Percentiles rank a stretch among this genome's conserved stretches.
Conservation (phyloP, 2,888 invertebrate genomes). For the Empis stercorea region DNA sequence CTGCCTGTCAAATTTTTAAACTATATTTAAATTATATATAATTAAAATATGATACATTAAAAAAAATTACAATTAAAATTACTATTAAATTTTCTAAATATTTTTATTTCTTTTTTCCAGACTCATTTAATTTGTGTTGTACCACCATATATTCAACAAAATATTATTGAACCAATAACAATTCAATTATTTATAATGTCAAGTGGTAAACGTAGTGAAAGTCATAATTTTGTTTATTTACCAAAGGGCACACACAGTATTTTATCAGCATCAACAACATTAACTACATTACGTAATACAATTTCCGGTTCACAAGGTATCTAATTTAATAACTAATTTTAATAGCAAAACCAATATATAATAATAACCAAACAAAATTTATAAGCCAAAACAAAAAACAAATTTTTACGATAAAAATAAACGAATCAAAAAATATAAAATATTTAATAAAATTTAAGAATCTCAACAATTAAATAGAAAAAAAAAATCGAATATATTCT, state of each 20-base stretch:
- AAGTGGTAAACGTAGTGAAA: conserved; percentile 75
- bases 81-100: neutral
- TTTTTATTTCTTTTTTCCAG: conserved; percentile 37
- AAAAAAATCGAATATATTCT: neutral
- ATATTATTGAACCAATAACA: conserved; percentile 51
- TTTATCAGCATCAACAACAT: conserved; percentile 31
- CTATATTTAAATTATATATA: no score
- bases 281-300: conserved; percentile 30
- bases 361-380: no score
- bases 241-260: conserved; percentile 38
- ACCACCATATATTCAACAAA: conserved; percentile 59
- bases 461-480: neutral
- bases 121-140: conserved; percentile 80
- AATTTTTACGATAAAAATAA: no score
- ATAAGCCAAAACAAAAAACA: no score
- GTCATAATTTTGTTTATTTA: conserved; percentile 72
- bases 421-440: no score
- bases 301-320: conserved; percentile 29
- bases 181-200: conserved; percentile 70
- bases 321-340: neutral
- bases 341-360: neutral
- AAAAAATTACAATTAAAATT: no score
- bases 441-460: neutral
- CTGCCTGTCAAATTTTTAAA: no score
- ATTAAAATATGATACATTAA: no score